These are phyloP conservation scores for Subacronicta megacephala DNA, from an alignment of 2,888 invertebrate species.

Conservation along the genomic window DNA sequence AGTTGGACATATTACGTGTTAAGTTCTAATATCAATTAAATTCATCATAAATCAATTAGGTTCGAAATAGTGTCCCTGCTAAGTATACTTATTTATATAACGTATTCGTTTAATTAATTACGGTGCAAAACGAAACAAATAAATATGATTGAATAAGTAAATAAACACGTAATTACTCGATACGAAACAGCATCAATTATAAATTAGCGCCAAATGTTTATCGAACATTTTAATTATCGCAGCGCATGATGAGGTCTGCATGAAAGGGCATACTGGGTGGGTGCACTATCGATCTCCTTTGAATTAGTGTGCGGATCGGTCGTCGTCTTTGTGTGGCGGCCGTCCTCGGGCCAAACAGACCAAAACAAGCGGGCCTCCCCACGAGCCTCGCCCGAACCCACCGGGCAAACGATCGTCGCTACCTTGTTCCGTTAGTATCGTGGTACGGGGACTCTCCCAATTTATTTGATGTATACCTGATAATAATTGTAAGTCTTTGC, in stretches of 20 bases:
- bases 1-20: background rate
- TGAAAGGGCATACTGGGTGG: conserved; percentile 83
- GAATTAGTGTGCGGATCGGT: conserved; percentile 89
- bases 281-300: conserved; percentile 89
- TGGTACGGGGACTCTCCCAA: conserved; percentile 71
- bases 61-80: too few species aligned
- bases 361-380: conserved; percentile 84
- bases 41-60: too few species aligned
- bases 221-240: conserved; percentile 78
- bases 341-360: conserved; percentile 89
- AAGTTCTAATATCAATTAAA: background rate
- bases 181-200: conserved; percentile 13
- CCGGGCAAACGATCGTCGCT: conserved; percentile 73
- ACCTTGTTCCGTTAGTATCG: conserved; percentile 75
- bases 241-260: conserved; percentile 76
- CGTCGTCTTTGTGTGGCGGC: conserved; percentile 87
- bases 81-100: too few species aligned
- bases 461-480: conserved; percentile 57
- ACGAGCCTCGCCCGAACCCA: conserved; percentile 65
- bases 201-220: conserved; percentile 46
- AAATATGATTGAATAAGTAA: background rate
- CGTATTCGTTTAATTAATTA: background rate
- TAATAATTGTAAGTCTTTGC: conserved; percentile 37
- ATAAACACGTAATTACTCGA: background rate
- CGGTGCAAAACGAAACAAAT: background rate